phyloP scores from a whole-genome alignment of 2,888 invertebrate species.

The Apodemia duryi region DNA sequence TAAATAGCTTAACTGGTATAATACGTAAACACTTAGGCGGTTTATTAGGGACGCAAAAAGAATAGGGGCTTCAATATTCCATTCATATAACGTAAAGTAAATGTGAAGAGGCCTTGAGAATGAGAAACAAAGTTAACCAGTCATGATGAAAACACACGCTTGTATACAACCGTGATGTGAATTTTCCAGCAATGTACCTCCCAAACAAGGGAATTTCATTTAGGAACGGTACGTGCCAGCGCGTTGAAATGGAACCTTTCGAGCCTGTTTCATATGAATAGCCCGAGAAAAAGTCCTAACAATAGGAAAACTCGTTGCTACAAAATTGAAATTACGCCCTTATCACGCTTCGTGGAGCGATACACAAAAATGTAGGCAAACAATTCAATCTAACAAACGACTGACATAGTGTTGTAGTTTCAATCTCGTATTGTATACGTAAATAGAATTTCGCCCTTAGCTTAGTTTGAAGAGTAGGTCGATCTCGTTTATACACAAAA shows the following conservation, averaged over 20 bases:
- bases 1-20: conserved; percentile 11
- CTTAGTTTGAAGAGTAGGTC: conserved; percentile 33
- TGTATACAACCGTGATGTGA: neutral
- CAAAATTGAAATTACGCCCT: conserved; percentile 65
- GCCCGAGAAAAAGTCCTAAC: conserved; percentile 37
- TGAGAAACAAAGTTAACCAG: conserved; percentile 4
- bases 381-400: conserved; percentile 45
- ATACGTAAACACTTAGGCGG: conserved; percentile 10
- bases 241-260: conserved; percentile 56
- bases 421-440: conserved; percentile 36
- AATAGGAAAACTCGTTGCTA: conserved; percentile 54
- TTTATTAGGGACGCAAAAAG: conserved; percentile 1
- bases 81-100: neutral
- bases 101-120: conserved; percentile 4
- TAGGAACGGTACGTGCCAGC: conserved; percentile 64
- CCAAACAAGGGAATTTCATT: conserved; percentile 58
- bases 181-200: neutral
- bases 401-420: conserved; percentile 32
- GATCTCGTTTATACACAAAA: conserved; percentile 42
- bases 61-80: conserved; percentile 1
- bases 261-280: conserved; percentile 20
- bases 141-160: conserved; percentile 8
- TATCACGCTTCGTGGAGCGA: conserved; percentile 44
- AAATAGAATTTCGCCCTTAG: conserved; percentile 21
- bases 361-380: conserved; percentile 48